phyloP scores from a whole-genome alignment of 2,797 vertebrate species.

The Diceros bicornis region DNA sequence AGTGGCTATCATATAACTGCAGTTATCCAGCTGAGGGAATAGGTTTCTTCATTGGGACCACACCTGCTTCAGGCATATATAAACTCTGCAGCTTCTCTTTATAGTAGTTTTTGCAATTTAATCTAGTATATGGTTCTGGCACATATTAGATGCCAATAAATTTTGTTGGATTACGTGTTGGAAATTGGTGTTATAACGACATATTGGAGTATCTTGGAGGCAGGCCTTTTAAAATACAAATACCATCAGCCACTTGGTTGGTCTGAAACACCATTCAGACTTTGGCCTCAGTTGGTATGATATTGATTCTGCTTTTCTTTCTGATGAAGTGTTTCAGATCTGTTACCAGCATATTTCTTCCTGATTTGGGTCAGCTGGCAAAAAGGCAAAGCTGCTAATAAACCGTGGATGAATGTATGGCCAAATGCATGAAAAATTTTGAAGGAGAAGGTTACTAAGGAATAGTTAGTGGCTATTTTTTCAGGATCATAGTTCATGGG shows the following conservation, averaged over 20 bases:
- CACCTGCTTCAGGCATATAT: neutral
- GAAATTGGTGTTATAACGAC: neutral
- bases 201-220: neutral
- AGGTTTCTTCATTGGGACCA: neutral
- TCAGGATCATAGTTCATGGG: neutral
- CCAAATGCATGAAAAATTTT: neutral
- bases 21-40: neutral
- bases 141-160: neutral
- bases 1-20: neutral
- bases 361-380: neutral
- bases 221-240: neutral
- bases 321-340: neutral
- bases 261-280: neutral
- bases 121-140: neutral
- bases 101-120: neutral
- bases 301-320: constrained; percentile 16
- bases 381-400: neutral
- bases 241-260: neutral
- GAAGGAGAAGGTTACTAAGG: neutral
- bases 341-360: neutral
- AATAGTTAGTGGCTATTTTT: neutral
- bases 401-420: neutral
- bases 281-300: neutral
- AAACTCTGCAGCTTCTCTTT: neutral
- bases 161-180: neutral